Percentiles rank a stretch among this genome's conserved stretches.
Evolutionary conservation across 2,888 invertebrate genomes (phyloP).

Genomic region (Luperina testacea): DNA sequence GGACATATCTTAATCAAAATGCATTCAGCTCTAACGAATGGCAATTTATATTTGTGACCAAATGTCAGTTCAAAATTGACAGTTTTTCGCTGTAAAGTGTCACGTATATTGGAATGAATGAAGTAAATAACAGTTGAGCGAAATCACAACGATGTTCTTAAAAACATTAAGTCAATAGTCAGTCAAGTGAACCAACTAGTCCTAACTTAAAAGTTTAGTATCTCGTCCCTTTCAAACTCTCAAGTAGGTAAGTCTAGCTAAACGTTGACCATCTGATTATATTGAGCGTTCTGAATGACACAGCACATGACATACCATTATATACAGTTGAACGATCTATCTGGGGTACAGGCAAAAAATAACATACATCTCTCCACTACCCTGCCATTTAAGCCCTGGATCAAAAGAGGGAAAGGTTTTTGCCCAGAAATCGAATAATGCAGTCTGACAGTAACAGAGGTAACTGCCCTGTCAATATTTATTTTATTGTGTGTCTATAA

Average conservation of each 20-base stretch:
- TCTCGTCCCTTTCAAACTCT: slow-evolving; percentile 10
- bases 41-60: background rate
- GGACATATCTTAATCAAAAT: background rate
- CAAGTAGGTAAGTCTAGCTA: slow-evolving; percentile 2
- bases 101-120: background rate
- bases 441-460: background rate
- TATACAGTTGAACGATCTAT: background rate
- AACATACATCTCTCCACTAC: background rate
- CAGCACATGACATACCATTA: slow-evolving; percentile 41
- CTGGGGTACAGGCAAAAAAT: background rate
- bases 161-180: background rate
- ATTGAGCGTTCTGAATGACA: slow-evolving; percentile 45
- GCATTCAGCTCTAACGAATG: background rate
- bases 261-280: slow-evolving; percentile 9
- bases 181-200: background rate
- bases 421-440: background rate
- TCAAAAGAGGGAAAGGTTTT: background rate
- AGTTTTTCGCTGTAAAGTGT: background rate
- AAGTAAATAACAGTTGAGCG: background rate
- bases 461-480: background rate
- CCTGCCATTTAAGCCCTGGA: background rate
- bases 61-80: background rate
- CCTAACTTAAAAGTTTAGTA: background rate
- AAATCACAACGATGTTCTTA: background rate
- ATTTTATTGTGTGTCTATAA: background rate